A percentile compares a stretch with the other conserved stretches of the same genome.
These are phyloP conservation scores for Zaprionus obscuricornis DNA, from an alignment of 2,888 invertebrate genomes.

Conservation along the genomic window DNA sequence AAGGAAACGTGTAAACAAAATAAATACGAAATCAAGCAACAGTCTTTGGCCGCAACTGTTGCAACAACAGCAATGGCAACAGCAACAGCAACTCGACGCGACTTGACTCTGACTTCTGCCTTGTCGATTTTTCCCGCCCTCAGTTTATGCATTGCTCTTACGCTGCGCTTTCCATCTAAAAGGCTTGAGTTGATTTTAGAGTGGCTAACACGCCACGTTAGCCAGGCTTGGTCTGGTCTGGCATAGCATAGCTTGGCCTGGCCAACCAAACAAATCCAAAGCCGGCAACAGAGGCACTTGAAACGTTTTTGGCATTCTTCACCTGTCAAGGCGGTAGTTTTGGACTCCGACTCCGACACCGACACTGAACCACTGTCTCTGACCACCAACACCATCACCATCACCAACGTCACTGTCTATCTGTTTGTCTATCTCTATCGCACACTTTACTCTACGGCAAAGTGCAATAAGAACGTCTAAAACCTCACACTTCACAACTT, in stretches of 20 bases:
- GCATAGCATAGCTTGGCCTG: slow-evolving; percentile 10
- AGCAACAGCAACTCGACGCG: slow-evolving; percentile 12
- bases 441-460: slow-evolving; percentile 37
- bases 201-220: slow-evolving; percentile 54
- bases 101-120: slow-evolving; percentile 40
- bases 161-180: slow-evolving; percentile 66
- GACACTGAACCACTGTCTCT: slow-evolving; percentile 16
- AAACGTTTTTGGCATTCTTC: slow-evolving; percentile 73
- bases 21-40: slow-evolving; percentile 64
- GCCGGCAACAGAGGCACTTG: slow-evolving; percentile 65
- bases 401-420: neutral
- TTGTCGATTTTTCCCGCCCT: slow-evolving; percentile 60
- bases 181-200: slow-evolving; percentile 69
- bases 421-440: neutral
- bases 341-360: slow-evolving; percentile 22
- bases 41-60: slow-evolving; percentile 29
- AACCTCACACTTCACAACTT: slow-evolving; percentile 78
- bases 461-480: slow-evolving; percentile 78
- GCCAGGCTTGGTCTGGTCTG: neutral
- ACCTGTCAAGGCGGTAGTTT: slow-evolving; percentile 71
- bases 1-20: slow-evolving; percentile 74
- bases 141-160: neutral
- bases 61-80: slow-evolving; percentile 21
- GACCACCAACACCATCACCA: slow-evolving; percentile 11
- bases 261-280: slow-evolving; percentile 33